A percentile compares a stretch with the other conserved stretches of the same genome.
Conservation (phyloP, 2,888 invertebrate species). For the Hylaea fasciaria region DNA sequence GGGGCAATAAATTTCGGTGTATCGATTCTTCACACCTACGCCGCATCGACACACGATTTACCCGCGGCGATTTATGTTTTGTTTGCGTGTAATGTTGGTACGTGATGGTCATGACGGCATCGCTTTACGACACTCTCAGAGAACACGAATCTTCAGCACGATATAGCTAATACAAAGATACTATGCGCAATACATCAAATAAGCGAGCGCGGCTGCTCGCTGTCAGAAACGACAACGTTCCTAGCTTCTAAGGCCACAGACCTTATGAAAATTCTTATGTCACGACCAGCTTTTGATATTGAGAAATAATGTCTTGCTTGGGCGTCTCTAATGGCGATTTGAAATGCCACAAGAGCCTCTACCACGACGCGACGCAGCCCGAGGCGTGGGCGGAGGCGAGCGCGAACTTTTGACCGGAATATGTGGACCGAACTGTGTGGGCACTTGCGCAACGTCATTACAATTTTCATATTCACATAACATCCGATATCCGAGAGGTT, state of each 20-base stretch:
- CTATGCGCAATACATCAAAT: slow-evolving; percentile 1
- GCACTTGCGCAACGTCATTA: slow-evolving; percentile 49
- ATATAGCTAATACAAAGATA: not conserved
- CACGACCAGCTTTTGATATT: slow-evolving; percentile 25
- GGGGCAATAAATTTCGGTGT: slow-evolving; percentile 36
- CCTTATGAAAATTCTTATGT: slow-evolving; percentile 27
- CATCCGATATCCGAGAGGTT: slow-evolving; percentile 32
- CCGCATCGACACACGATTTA: slow-evolving; percentile 35
- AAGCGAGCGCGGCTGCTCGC: slow-evolving; percentile 8
- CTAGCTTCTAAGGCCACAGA: not conserved
- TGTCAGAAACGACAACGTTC: slow-evolving; percentile 9
- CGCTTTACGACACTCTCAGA: slow-evolving; percentile 26
- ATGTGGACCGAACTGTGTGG: slow-evolving; percentile 48
- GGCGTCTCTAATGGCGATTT: slow-evolving; percentile 24
- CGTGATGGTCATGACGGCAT: slow-evolving; percentile 25
- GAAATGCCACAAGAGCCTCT: slow-evolving; percentile 22
- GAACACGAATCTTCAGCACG: slow-evolving; percentile 19
- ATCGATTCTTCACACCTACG: slow-evolving; percentile 43
- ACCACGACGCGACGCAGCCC: slow-evolving; percentile 10
- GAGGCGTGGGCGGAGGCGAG: slow-evolving; percentile 44
- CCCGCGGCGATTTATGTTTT: slow-evolving; percentile 31
- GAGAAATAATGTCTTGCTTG: slow-evolving; percentile 25
- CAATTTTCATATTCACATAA: slow-evolving; percentile 25
- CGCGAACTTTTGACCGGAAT: slow-evolving; percentile 55
- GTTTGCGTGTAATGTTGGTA: slow-evolving; percentile 33